Percentiles rank a stretch among this genome's conserved stretches.
Evolutionary conservation across 2,113 vertebrate genomes (phyloP).

Genomic region (Ceyx cyanopectus): DNA sequence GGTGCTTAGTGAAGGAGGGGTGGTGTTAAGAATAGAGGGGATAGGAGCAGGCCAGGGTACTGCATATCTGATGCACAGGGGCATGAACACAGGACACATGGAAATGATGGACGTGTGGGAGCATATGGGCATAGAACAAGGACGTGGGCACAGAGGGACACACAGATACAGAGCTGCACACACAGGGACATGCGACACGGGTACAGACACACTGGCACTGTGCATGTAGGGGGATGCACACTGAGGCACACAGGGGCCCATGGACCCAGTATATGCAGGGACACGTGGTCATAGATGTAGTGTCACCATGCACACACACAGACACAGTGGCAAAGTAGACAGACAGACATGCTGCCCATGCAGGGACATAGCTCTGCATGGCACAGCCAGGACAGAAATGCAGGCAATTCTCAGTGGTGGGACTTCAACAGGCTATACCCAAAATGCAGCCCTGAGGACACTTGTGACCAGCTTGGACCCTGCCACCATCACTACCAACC

Average conservation of each 20-base stretch:
- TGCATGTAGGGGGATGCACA: fast-evolving
- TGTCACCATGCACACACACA: background rate
- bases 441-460: background rate
- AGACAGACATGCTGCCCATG: fast-evolving
- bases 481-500: background rate
- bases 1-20: background rate
- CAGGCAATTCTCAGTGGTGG: fast-evolving
- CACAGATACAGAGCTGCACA: background rate
- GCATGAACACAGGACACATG: background rate
- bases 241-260: background rate
- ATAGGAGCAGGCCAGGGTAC: background rate
- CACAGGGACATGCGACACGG: background rate
- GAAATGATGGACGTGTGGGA: background rate
- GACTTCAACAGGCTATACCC: background rate
- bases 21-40: background rate
- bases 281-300: fast-evolving
- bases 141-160: background rate
- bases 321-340: background rate
- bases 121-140: background rate
- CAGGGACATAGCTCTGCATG: fast-evolving
- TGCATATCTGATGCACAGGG: background rate
- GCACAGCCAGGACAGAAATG: background rate
- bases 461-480: background rate
- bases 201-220: fast-evolving
- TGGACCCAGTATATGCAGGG: background rate